Evolutionary conservation across 2,797 vertebrate species (phyloP).

Genomic region (Pantherophis alleghaniensis): DNA sequence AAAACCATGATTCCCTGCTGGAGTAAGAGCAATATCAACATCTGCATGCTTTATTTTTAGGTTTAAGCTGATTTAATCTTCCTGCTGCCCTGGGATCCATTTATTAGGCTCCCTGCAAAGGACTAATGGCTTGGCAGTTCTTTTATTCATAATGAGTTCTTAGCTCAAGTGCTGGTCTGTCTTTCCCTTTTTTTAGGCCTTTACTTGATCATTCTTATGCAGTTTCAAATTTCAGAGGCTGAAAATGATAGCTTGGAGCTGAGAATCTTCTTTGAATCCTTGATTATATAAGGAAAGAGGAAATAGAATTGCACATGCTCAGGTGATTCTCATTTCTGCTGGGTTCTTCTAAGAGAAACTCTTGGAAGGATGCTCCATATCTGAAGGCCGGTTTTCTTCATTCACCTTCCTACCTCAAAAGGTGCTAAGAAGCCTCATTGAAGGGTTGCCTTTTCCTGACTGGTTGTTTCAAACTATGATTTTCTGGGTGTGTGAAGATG

Average conservation of each 20-base stretch:
- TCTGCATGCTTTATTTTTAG: not conserved
- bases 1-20: not conserved
- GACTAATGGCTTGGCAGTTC: not conserved
- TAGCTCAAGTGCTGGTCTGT: not conserved
- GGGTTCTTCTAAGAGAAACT: not conserved
- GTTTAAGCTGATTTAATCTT: not conserved
- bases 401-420: not conserved
- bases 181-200: not conserved
- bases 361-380: not conserved
- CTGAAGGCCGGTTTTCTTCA: not conserved
- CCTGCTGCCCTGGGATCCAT: not conserved
- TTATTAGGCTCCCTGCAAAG: accelerated
- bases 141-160: not conserved
- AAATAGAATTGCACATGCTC: not conserved
- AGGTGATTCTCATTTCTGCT: not conserved
- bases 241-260: not conserved
- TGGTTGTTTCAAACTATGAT: not conserved
- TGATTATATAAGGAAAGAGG: not conserved
- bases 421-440: not conserved
- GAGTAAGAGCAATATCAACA: not conserved
- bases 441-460: not conserved
- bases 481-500: not conserved
- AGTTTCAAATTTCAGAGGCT: not conserved
- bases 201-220: not conserved
- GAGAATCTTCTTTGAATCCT: not conserved